Evolutionary conservation across 64 coral and sea anemone species (phyloP).

Genomic region (Dendrophyllia cribrosa): DNA sequence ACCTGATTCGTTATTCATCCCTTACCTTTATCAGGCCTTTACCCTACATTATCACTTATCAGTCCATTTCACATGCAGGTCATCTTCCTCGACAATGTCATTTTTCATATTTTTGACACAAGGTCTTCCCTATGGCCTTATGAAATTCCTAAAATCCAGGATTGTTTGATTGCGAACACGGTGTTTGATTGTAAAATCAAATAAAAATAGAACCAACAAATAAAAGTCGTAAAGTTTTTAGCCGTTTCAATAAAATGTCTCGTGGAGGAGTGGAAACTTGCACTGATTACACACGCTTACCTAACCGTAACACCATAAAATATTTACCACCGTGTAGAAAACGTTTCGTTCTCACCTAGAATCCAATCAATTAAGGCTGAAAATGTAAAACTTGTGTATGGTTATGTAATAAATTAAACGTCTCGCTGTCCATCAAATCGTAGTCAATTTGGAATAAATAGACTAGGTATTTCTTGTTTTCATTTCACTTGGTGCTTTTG

Average conservation of each 20-base stretch:
- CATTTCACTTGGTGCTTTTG: not conserved
- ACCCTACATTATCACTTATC: not conserved
- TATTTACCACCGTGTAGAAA: not conserved
- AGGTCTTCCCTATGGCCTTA: not conserved
- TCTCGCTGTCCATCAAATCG: not conserved
- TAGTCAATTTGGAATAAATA: not conserved
- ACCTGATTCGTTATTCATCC: not conserved
- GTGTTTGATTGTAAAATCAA: not conserved
- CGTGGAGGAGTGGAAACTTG: not conserved
- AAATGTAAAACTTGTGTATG: not conserved
- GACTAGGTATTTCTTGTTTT: not conserved
- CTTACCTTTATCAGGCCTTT: not conserved
- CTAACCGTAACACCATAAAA: constrained; percentile 11
- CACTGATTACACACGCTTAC: constrained; percentile 31
- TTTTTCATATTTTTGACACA: not conserved
- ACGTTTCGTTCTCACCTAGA: not conserved
- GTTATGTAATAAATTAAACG: not conserved
- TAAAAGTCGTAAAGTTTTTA: not conserved
- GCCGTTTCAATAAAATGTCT: not conserved
- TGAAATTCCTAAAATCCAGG: not conserved
- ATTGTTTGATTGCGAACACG: not conserved
- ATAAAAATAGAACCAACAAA: not conserved
- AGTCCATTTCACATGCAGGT: not conserved
- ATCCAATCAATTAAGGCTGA: too few species aligned
- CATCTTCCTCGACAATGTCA: not conserved